Conservation (phyloP, 2,113 vertebrate genomes). For the Damaliscus lunatus region DNA sequence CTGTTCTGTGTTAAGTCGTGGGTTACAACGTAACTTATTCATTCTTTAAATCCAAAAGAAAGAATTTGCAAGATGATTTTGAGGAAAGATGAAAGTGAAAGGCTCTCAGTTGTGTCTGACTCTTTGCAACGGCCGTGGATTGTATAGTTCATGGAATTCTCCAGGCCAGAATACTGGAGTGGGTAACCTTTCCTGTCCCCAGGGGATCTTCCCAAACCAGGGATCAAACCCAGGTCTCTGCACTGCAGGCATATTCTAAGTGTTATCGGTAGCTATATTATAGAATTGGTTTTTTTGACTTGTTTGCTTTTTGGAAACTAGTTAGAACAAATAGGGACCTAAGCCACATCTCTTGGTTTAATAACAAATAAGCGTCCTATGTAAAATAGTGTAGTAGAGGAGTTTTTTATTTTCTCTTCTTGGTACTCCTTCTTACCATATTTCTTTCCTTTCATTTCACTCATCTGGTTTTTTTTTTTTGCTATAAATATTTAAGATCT, state of each 20-base stretch:
- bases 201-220: not conserved
- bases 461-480: not conserved
- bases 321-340: not conserved
- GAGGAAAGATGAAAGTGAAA: not conserved
- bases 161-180: not conserved
- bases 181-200: not conserved
- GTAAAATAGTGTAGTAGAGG: not conserved
- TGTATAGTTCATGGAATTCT: not conserved
- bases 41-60: not conserved
- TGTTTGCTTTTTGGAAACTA: not conserved
- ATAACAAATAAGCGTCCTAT: not conserved
- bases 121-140: accelerated
- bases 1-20: not conserved
- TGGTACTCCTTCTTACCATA: not conserved
- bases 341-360: not conserved
- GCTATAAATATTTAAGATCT: conserved; percentile 5
- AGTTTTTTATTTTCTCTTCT: not conserved
- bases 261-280: not conserved
- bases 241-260: not conserved
- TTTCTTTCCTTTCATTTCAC: not conserved
- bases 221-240: not conserved
- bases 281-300: not conserved
- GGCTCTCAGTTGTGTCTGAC: not conserved
- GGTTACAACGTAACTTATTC: not conserved
- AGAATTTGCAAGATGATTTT: not conserved